Evolutionary conservation across 2,113 vertebrate genomes (phyloP).

Genomic region (Cryptotis parvus): DNA sequence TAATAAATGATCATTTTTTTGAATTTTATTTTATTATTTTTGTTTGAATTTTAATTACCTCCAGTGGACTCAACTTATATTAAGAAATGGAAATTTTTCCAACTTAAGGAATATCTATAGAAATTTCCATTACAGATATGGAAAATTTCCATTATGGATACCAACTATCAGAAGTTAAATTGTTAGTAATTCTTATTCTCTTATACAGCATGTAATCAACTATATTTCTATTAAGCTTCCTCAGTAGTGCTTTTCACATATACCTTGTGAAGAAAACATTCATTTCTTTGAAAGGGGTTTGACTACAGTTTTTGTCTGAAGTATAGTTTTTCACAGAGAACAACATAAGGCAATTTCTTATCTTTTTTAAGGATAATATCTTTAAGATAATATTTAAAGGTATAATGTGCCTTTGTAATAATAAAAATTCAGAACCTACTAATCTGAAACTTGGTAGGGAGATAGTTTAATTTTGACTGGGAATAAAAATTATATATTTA

Average conservation of each 20-base stretch:
- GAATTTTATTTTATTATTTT: too few relatives aligned
- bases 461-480: not conserved
- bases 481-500: too few relatives aligned
- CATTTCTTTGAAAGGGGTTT: not conserved
- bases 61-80: not conserved
- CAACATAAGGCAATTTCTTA: not conserved
- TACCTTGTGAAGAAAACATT: not conserved
- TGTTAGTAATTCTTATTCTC: not conserved
- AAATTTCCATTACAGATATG: not conserved
- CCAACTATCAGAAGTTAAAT: not conserved
- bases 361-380: too few relatives aligned
- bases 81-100: slow-evolving; percentile 10
- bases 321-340: not conserved
- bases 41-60: slow-evolving; percentile 30
- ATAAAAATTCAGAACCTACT: slow-evolving; percentile 8
- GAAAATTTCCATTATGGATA: not conserved
- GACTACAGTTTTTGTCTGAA: not conserved
- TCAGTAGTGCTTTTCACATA: not conserved
- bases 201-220: not conserved
- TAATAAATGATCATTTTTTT: not conserved
- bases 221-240: slow-evolving; percentile 14
- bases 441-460: not conserved
- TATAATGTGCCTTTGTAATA: too few relatives aligned
- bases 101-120: not conserved
- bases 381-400: too few relatives aligned